These are phyloP conservation scores for Antidorcas marsupialis DNA, from an alignment of 2,113 vertebrate species.

Conservation along the genomic window DNA sequence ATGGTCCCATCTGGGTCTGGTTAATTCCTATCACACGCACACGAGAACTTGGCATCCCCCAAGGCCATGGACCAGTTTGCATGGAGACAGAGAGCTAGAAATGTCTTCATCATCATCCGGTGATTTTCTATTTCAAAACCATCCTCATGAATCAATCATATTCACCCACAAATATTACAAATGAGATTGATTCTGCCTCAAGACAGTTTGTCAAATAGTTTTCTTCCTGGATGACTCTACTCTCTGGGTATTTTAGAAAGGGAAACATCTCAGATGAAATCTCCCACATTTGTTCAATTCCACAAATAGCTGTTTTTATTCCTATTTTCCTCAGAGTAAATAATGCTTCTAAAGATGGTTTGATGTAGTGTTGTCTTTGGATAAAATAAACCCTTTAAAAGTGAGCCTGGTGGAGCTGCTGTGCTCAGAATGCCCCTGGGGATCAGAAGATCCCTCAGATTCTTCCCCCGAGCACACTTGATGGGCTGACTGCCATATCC, in stretches of 20 bases:
- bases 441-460: not conserved
- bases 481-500: constrained; percentile 29
- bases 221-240: constrained; percentile 25
- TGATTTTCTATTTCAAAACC: not conserved
- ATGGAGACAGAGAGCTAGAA: not conserved
- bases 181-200: constrained; percentile 21
- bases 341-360: constrained; percentile 38
- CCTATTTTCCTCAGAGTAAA: constrained; percentile 29
- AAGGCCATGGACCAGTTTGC: not conserved
- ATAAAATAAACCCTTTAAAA: constrained; percentile 46
- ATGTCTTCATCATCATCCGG: not conserved
- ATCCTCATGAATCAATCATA: constrained; percentile 34
- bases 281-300: constrained; percentile 7
- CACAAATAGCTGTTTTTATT: constrained; percentile 14
- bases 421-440: constrained; percentile 7
- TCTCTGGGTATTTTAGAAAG: constrained; percentile 29
- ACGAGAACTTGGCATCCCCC: not conserved
- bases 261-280: constrained; percentile 35
- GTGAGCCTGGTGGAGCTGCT: not conserved
- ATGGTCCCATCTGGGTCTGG: not conserved
- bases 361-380: constrained; percentile 55
- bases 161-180: constrained; percentile 13
- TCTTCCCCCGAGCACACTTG: not conserved
- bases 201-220: constrained; percentile 43
- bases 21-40: not conserved